Conservation (phyloP, 1,140 invertebrate genomes). For the Drosophila grimshawi region DNA sequence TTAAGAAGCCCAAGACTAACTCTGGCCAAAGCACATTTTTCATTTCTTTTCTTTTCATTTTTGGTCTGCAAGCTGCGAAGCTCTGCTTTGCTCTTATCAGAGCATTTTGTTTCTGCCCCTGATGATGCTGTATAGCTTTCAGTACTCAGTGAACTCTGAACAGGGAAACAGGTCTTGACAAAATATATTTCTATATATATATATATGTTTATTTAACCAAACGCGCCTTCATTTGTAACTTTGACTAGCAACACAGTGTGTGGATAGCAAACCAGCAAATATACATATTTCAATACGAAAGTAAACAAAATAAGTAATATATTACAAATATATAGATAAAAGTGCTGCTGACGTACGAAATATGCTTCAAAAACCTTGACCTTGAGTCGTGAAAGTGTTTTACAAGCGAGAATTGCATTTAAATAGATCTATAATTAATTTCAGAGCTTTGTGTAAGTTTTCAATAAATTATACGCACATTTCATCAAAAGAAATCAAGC, state of each 20-base stretch:
- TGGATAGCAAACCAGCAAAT: constrained; percentile 16
- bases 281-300: neutral
- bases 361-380: constrained; percentile 29
- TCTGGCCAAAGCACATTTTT: constrained; percentile 43
- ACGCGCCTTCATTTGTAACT: neutral
- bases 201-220: neutral
- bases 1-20: constrained; percentile 28
- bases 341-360: constrained; percentile 14
- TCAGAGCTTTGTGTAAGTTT: constrained; percentile 30
- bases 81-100: constrained; percentile 61
- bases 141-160: constrained; percentile 69
- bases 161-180: constrained; percentile 40
- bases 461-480: neutral
- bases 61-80: constrained; percentile 36
- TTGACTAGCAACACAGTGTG: constrained; percentile 27
- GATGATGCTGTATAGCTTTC: constrained; percentile 65
- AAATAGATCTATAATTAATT: constrained; percentile 19
- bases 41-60: neutral
- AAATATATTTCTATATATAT: neutral
- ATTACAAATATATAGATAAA: constrained; percentile 6
- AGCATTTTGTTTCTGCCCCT: constrained; percentile 26
- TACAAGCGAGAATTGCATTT: constrained; percentile 1
- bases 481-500: neutral
- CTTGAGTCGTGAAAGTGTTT: constrained; percentile 29
- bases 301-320: neutral